Conservation (phyloP, 2,797 vertebrate species). For the Epinephelus malabaricus region DNA sequence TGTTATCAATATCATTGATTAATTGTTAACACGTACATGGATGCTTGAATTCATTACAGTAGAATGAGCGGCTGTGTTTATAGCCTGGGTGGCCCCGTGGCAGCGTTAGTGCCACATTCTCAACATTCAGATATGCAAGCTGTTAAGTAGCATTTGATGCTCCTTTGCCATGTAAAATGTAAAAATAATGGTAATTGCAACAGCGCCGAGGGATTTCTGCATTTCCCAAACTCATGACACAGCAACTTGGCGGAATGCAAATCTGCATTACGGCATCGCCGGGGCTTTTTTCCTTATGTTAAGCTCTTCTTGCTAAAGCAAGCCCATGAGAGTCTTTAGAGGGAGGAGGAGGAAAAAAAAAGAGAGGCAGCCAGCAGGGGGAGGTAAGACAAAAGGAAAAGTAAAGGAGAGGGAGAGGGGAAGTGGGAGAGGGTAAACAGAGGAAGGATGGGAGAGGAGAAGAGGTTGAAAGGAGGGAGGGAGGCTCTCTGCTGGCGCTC, state of each 20-base stretch:
- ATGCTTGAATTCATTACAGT: slow-evolving; percentile 58
- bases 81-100: slow-evolving; percentile 28
- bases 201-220: slow-evolving; percentile 55
- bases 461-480: slow-evolving; percentile 6
- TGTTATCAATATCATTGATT: slow-evolving; percentile 74
- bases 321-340: slow-evolving; percentile 34
- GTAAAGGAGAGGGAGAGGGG: slow-evolving; percentile 52
- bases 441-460: slow-evolving; percentile 12
- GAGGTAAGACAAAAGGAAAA: slow-evolving; percentile 87
- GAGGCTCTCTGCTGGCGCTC: slow-evolving; percentile 31
- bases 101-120: slow-evolving; percentile 20
- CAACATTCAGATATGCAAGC: slow-evolving; percentile 33
- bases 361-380: slow-evolving; percentile 85
- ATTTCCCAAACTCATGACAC: slow-evolving; percentile 71
- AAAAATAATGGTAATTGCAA: slow-evolving; percentile 70
- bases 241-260: slow-evolving; percentile 65
- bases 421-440: slow-evolving; percentile 21
- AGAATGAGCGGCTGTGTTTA: slow-evolving; percentile 12
- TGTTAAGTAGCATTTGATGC: slow-evolving; percentile 54
- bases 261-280: slow-evolving; percentile 67
- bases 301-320: slow-evolving; percentile 47
- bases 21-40: slow-evolving; percentile 43
- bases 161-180: slow-evolving; percentile 50
- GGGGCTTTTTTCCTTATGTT: slow-evolving; percentile 36
- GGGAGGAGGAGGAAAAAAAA: slow-evolving; percentile 44